These are phyloP conservation scores for Pterobdella sp. DNA, from an alignment of 2,888 invertebrate genomes.

Conservation along the genomic window DNA sequence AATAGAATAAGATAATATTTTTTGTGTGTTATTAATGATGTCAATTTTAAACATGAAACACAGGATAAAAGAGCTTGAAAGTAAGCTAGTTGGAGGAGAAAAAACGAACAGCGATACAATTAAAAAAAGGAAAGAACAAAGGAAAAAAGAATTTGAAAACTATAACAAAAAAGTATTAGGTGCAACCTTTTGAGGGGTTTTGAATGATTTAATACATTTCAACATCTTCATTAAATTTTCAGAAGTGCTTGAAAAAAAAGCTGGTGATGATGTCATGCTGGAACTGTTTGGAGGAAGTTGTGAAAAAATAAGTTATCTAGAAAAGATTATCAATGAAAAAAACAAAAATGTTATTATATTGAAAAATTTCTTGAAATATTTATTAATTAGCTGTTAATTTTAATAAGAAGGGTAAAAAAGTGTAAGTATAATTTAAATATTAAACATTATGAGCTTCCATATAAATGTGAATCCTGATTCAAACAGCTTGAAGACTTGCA, in stretches of 20 bases:
- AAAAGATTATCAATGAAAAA: background rate
- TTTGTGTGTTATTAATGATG: too few species aligned
- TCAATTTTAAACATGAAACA: background rate
- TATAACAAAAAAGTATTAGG: constrained; percentile 46
- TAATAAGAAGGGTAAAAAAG: too few species aligned
- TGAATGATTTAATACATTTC: too few species aligned
- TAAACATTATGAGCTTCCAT: background rate
- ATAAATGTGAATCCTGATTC: background rate
- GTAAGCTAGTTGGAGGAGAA: constrained; percentile 72
- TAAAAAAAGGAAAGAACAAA: constrained; percentile 62
- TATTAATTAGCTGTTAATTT: too few species aligned
- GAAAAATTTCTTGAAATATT: too few species aligned
- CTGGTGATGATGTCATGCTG: background rate
- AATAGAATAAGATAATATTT: too few species aligned
- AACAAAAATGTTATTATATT: background rate
- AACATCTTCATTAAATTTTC: background rate
- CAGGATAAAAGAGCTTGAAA: constrained; percentile 61
- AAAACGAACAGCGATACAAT: constrained; percentile 64
- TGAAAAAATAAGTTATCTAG: background rate
- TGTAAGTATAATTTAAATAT: too few species aligned
- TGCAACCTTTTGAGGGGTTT: constrained; percentile 35
- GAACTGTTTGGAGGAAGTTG: background rate
- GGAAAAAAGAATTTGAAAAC: constrained; percentile 65
- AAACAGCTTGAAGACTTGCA: constrained; percentile 59
- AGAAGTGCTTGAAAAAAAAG: background rate